Conservation (phyloP, 2,888 invertebrate species). For the Euclidia mi region DNA sequence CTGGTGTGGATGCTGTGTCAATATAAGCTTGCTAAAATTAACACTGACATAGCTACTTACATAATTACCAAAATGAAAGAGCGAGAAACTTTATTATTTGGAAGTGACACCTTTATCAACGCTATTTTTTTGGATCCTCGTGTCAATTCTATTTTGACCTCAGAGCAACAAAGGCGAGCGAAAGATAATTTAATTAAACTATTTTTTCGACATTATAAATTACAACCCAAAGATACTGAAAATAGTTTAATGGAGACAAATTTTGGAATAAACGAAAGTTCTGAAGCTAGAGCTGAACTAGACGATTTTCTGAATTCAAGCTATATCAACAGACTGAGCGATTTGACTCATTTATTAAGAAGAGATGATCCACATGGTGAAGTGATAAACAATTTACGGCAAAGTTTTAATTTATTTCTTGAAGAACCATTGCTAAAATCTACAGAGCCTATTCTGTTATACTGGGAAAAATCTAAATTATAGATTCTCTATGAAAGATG, state of each 20-base stretch:
- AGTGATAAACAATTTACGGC: slow-evolving; percentile 1
- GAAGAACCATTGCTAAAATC: slow-evolving; percentile 11
- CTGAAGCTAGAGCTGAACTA: slow-evolving; percentile 7
- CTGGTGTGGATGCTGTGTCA: slow-evolving; percentile 5
- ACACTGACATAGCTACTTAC: neutral
- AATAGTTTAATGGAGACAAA: slow-evolving; percentile 5
- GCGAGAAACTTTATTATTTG: slow-evolving; percentile 4
- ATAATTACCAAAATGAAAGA: slow-evolving; percentile 12
- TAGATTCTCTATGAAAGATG: slow-evolving; percentile 19
- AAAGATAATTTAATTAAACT: slow-evolving; percentile 8
- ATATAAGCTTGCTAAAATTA: slow-evolving; percentile 9
- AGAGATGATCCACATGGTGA: slow-evolving; percentile 4
- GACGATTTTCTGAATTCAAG: slow-evolving; percentile 10
- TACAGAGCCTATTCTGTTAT: slow-evolving; percentile 5
- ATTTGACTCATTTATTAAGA: slow-evolving; percentile 5
- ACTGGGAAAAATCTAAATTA: slow-evolving; percentile 11
- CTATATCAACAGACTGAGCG: slow-evolving; percentile 3
- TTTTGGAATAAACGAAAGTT: slow-evolving; percentile 1
- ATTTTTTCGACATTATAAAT: slow-evolving; percentile 3
- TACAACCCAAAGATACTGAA: neutral
- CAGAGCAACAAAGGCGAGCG: slow-evolving; percentile 3
- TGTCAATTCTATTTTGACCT: slow-evolving; percentile 11
- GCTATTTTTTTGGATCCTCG: slow-evolving; percentile 2
- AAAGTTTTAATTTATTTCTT: slow-evolving; percentile 4
- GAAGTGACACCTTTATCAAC: slow-evolving; percentile 1